Base-by-base conservation (phyloP, 2,113 vertebrate genomes). In the Odocoileus hemionus region DNA sequence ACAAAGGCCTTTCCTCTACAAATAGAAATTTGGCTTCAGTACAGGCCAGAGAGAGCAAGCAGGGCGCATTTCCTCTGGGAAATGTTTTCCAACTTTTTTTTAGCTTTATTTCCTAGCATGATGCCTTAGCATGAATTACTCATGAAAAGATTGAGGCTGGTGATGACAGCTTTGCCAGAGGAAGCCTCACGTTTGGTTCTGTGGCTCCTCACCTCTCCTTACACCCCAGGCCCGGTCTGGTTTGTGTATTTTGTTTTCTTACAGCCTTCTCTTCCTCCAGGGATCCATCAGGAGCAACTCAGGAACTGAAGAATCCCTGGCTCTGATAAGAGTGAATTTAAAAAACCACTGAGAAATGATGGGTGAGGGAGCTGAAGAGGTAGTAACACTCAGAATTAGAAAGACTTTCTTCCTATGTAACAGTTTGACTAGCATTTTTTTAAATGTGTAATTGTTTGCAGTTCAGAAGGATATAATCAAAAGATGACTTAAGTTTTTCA, bases 1-100 rank as follows among this genome's bases (percentile, higher is more conserved):
- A 95, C 50, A 98, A 98, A 98, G 96, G 96, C 96, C 96, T 96
- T 99, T 98, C 98, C 98, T 99, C 94, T 94, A 45, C 17, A 97
- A 98, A 98, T 98, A 98, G 98, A 98, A 94, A 93, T 50, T 98
- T 99, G 98, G 95, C 97, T 97, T 93, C 90, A 43, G 33, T 92
- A 91, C 74, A 98, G 86, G 60, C 45, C 0, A 78, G 91, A 94
- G 91, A 97, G 91, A 92, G 30, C 92, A 95, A 98, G 64, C 91
- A 84, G 89, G 70, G 88, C 54, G 21, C 78, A 94, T 96, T 96
- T 98, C 96, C 98, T 91, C 36, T 97, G 86, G 83, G 97, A 98
- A 97, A 96, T 86, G 43, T 76, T 97, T 97, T 89, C 91, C 30
- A 85, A 13, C 33, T 70, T 91, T 58, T 83, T 52, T 83, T n/a